Evolutionary conservation across 2,888 invertebrate genomes (phyloP), one percentile per base, ranked within the genome.

Genomic region (Oithona nana): DNA sequence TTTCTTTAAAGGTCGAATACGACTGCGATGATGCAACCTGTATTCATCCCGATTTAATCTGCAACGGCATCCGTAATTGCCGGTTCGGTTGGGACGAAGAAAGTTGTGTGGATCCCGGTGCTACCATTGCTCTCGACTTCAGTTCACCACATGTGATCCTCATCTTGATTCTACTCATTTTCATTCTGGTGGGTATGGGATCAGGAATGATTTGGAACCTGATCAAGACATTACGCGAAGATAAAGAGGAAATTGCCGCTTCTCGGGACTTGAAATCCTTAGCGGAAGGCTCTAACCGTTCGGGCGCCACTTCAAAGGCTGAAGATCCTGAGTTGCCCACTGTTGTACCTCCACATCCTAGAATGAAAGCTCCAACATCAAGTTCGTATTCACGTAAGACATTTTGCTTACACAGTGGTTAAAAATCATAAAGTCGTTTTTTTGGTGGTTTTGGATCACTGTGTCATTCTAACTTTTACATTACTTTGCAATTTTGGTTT

Each of bases 11-110:
- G 55, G 26, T 75, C 1, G 88, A 88, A 68, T 88, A 84, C 69
- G 84, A 88, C 72, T 90, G 90, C 70, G 85, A 86, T 68, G 90
- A 89, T 72, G 81, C 82, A 62, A 86, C 86, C 0, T 93, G 93
- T 74, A 92, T 93, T 66, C 79, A 81, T 28, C 67, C 66, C 0
- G 69, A 71, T 0, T 75, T 93, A 39, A 75, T 72, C 63, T 93
- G 93, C 72, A 85, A 92, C 71, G 71, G 74, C 0, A 75, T 78
- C 39, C 79, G 79, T 58, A 87, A 93, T 73, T 93, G 93, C 73
- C 80, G 87, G 67, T 82, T 86, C 67, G 80, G 83, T 61, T 83
- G 83, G 73, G 90, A 90, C 70, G 89, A 89, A 70, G 74, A 81
- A 69, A 74, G 79, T 65, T 62, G 62, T 26, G 61, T 71, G 13